These are phyloP conservation scores for Sarcophilus harrisii DNA, from an alignment of 2,797 vertebrate species.

Conservation along the genomic window DNA sequence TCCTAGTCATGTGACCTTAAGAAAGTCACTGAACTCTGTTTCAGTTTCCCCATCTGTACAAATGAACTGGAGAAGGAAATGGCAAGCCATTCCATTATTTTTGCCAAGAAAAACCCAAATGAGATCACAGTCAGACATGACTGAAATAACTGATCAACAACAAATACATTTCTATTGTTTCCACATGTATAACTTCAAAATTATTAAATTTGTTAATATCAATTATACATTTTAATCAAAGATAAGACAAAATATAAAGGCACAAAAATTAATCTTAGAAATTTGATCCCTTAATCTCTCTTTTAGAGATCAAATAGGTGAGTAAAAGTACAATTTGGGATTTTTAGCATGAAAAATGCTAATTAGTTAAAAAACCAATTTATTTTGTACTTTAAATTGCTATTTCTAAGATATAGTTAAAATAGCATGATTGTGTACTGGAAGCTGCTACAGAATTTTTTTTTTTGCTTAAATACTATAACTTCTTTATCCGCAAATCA, in stretches of 20 bases:
- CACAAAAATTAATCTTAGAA: neutral
- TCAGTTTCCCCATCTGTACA: neutral
- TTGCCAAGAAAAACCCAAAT: neutral
- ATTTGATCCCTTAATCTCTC: neutral
- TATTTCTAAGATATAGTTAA: neutral
- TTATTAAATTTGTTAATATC: neutral
- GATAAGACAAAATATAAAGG: neutral
- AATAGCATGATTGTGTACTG: neutral
- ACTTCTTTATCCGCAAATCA: neutral
- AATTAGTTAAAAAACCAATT: neutral
- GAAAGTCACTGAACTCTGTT: neutral
- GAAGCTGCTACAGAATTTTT: neutral
- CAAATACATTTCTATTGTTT: neutral
- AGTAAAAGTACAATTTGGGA: neutral
- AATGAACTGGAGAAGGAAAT: neutral
- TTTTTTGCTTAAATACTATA: neutral
- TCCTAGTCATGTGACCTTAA: neutral
- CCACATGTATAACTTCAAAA: neutral
- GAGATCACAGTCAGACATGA: neutral
- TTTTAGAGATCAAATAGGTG: neutral
- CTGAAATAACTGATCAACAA: neutral
- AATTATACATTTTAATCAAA: neutral
- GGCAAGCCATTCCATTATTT: neutral
- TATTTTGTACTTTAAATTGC: neutral
- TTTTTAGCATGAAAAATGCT: constrained; percentile 6